Conservation (phyloP, 2,113 vertebrate genomes). For the Perognathus longimembris region DNA sequence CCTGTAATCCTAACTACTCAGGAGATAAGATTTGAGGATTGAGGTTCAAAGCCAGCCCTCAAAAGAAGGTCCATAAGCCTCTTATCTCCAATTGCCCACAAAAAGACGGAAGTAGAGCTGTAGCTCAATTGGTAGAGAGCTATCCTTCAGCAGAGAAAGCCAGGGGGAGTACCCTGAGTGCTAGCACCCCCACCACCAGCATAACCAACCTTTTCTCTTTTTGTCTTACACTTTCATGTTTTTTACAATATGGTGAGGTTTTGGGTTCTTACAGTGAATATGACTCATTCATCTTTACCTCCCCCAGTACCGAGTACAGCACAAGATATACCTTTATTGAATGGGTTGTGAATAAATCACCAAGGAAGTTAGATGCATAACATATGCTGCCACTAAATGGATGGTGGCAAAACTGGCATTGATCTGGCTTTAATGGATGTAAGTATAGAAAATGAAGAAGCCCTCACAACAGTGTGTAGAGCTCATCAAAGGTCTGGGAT, state of each 20-base stretch:
- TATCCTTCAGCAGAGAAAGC: too few relatives aligned
- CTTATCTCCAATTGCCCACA: too few relatives aligned
- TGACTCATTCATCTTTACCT: neutral
- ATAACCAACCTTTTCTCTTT: too few relatives aligned
- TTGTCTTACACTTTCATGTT: neutral
- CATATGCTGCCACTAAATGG: neutral
- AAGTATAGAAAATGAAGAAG: neutral
- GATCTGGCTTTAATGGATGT: neutral
- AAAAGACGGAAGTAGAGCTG: too few relatives aligned
- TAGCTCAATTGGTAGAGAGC: too few relatives aligned
- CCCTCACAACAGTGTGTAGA: neutral
- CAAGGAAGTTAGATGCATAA: neutral
- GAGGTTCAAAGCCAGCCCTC: too few relatives aligned
- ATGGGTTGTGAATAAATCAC: neutral
- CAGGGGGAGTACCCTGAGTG: too few relatives aligned
- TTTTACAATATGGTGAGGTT: neutral
- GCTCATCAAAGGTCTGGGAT: neutral
- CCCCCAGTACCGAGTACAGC: neutral
- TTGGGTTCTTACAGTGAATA: neutral
- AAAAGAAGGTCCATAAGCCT: too few relatives aligned
- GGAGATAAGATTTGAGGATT: too few relatives aligned
- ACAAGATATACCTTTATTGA: neutral
- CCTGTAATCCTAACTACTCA: too few relatives aligned
- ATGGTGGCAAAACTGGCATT: neutral
- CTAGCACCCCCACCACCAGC: too few relatives aligned